These are phyloP conservation scores for Ceratina calcarata DNA, from an alignment of 1,140 invertebrate genomes.

Conservation along the genomic window DNA sequence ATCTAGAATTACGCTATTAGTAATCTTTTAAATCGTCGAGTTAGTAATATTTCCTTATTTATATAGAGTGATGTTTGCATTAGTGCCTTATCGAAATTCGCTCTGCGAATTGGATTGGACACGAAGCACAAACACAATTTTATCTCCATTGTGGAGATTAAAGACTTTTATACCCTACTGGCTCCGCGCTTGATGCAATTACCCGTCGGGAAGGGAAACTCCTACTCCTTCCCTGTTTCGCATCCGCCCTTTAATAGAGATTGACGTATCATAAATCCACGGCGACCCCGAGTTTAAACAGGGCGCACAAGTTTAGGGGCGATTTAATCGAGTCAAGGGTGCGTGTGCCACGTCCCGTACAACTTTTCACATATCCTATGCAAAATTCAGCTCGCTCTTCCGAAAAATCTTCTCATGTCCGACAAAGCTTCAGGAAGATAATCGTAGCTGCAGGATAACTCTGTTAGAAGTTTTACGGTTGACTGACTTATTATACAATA, in stretches of 20 bases:
- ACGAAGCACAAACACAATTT: background rate
- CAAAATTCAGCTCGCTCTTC: background rate
- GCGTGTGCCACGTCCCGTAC: background rate
- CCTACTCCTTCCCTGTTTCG: constrained; percentile 14
- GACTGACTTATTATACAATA: too few relatives aligned
- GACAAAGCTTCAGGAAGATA: too few relatives aligned
- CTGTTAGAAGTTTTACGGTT: background rate
- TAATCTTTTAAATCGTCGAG: too few relatives aligned
- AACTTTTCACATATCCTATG: background rate
- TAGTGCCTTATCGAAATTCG: background rate
- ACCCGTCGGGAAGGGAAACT: constrained; percentile 14
- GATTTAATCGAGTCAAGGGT: constrained; percentile 25
- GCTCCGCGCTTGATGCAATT: constrained; percentile 18
- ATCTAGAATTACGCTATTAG: too few relatives aligned
- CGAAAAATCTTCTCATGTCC: background rate
- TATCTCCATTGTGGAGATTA: background rate
- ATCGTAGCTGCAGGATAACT: background rate
- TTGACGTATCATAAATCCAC: constrained; percentile 26
- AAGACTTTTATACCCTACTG: background rate
- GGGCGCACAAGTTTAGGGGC: constrained; percentile 1
- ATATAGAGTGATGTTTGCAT: too few relatives aligned
- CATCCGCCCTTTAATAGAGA: constrained; percentile 22
- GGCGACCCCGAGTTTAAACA: constrained; percentile 1
- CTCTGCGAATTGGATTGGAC: background rate
- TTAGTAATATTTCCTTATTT: too few relatives aligned